phyloP scores from a whole-genome alignment of 2,113 vertebrate genomes.

The Arothron firmamentum region DNA sequence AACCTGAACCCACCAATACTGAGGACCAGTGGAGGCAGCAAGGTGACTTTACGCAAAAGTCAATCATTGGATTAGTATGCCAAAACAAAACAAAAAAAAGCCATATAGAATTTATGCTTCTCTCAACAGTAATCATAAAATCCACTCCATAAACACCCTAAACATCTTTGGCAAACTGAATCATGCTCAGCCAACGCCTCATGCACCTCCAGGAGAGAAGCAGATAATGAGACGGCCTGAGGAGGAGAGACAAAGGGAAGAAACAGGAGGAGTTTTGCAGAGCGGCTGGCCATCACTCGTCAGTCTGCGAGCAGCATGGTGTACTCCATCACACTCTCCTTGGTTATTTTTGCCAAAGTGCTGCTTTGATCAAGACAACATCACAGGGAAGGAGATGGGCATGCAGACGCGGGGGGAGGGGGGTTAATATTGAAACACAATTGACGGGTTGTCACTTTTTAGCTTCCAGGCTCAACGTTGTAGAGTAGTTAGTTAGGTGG shows the following conservation, averaged over 20 bases:
- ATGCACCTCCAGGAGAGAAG: conserved; percentile 7
- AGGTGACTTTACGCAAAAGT: too few species aligned
- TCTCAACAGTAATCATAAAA: too few species aligned
- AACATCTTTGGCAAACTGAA: conserved; percentile 28
- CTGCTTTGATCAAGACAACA: conserved; percentile 71
- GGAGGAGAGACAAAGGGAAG: conserved; percentile 38
- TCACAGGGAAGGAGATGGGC: conserved; percentile 64
- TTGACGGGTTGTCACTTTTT: conserved; percentile 74
- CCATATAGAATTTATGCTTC: too few species aligned
- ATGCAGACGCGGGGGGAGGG: conserved; percentile 39
- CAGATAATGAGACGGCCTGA: conserved; percentile 43
- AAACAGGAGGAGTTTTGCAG: conserved; percentile 35
- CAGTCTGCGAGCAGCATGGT: conserved; percentile 64
- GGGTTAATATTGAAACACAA: conserved; percentile 69
- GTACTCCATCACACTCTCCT: conserved; percentile 61
- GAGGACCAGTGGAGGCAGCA: too few species aligned
- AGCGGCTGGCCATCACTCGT: conserved; percentile 53
- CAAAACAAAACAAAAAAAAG: too few species aligned
- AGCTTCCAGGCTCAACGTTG: conserved; percentile 51
- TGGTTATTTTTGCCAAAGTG: conserved; percentile 70
- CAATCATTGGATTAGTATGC: too few species aligned
- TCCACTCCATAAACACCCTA: not conserved
- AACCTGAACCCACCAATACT: too few species aligned
- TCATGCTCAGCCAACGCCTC: conserved; percentile 24
- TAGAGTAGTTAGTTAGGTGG: conserved; percentile 61